phyloP scores from a whole-genome alignment of 2,888 invertebrate genomes.

The Drosophila prostipennis region DNA sequence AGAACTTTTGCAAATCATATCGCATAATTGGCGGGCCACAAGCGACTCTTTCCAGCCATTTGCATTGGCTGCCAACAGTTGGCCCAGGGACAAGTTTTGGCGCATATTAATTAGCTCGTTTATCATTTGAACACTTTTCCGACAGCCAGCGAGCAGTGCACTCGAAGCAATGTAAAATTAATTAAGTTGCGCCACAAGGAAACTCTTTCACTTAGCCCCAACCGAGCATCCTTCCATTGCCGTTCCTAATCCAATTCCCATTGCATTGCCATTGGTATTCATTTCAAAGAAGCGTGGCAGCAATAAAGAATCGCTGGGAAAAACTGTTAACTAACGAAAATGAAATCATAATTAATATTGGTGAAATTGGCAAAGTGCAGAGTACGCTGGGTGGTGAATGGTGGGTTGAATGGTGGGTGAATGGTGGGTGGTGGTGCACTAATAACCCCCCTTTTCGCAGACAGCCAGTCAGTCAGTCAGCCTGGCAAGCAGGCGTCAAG shows the following conservation, averaged over 20 bases:
- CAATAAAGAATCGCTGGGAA: slow-evolving; percentile 23
- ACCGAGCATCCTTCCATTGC: not conserved
- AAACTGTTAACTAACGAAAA: slow-evolving; percentile 47
- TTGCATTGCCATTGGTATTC: slow-evolving; percentile 31
- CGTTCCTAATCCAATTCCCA: not conserved
- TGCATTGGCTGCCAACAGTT: slow-evolving; percentile 33
- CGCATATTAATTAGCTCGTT: slow-evolving; percentile 78
- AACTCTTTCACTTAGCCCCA: slow-evolving; percentile 39
- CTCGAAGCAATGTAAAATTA: slow-evolving; percentile 73
- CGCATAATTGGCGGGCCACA: slow-evolving; percentile 61
- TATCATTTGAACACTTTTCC: slow-evolving; percentile 72
- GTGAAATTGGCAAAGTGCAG: slow-evolving; percentile 64
- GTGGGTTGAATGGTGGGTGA: not conserved
- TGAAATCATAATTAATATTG: slow-evolving; percentile 77
- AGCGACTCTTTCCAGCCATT: slow-evolving; percentile 43
- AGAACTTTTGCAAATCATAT: slow-evolving; percentile 57
- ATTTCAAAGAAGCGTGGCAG: slow-evolving; percentile 33
- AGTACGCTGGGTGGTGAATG: not conserved
- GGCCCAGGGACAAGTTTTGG: slow-evolving; percentile 47
- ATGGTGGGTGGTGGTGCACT: slow-evolving; percentile 21
- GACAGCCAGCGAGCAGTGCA: slow-evolving; percentile 55
- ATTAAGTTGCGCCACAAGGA: slow-evolving; percentile 71
- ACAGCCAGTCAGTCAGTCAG: slow-evolving; percentile 33
- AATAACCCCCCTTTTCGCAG: slow-evolving; percentile 41
- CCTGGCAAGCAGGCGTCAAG: slow-evolving; percentile 50